Base-by-base conservation (phyloP, 2,888 invertebrate genomes). In the Nephrocerus scutellatus region DNA sequence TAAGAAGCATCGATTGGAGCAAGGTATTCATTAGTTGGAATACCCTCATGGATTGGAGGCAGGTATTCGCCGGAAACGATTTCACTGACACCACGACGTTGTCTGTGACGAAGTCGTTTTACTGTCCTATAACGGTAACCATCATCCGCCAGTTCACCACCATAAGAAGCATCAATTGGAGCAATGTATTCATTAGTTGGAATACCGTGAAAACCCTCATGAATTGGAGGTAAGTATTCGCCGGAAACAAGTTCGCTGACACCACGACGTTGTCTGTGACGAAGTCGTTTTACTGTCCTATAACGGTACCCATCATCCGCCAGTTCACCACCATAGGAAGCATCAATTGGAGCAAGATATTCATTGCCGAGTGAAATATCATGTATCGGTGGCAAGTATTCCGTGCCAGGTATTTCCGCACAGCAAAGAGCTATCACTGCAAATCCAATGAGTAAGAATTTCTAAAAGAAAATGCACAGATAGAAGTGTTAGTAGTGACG, bases 341-440 rank as follows among this genome's bases (percentile, higher is more conserved):
- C 36, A 10, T 12, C 29, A 3, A 8, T n/a, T 9, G 45, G 49
- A 20, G 44, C 36, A 37, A 46, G 25, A 26, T 47, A 49, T 31
- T 43, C 41, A 18, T 38, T 40, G n/a, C n/a, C n/a, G n/a, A n/a
- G n/a, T n/a, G n/a, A n/a, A n/a, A n/a, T 57, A 49, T 63, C 62
- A 14, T 24, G 46, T 21, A 60, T 53, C 5, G 60, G 60, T n/a
- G 62, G 55, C 48, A 61, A 43, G 29, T 62, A 59, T 24, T 59
- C 57, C 46, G 49, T 52, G 36, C 54, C 45, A 45, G 59, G 47
- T 26, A 59, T 54, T 29, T 60, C 59, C 30, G 62, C 61, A 34
- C 57, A 52, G 39, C 61, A 57, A 36, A 57, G 53, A 47, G 63
- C 63, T 49, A 63, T 49, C 42, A 61, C 51, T 48, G 61, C 62